Percentiles rank a stretch among this genome's conserved stretches.
Conservation (phyloP, 2,113 vertebrate species). For the Nematolebias whitei region DNA sequence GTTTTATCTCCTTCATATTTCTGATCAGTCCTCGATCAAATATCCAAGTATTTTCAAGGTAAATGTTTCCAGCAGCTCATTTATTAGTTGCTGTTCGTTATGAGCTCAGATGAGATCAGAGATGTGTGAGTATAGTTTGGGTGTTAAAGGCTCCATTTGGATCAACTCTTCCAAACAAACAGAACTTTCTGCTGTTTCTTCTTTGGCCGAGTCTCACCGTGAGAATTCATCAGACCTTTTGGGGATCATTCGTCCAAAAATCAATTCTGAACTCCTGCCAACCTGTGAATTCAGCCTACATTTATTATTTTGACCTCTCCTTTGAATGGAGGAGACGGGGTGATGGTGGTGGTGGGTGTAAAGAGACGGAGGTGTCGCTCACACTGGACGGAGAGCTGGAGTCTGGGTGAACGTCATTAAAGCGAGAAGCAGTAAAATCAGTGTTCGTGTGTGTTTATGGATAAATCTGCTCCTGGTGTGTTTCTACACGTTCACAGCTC, state of each 20-base stretch:
- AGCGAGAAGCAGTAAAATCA: conserved; percentile 51
- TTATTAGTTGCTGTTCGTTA: too few species aligned
- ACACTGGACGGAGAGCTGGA: conserved; percentile 65
- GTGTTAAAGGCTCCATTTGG: conserved; percentile 63
- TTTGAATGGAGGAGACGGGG: conserved; percentile 67
- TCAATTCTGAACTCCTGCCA: conserved; percentile 56
- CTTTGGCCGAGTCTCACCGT: conserved; percentile 75
- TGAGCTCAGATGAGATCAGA: too few species aligned
- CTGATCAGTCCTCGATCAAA: conserved; percentile 42
- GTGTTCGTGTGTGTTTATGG: conserved; percentile 4
- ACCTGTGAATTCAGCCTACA: conserved; percentile 82
- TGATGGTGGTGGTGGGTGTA: conserved; percentile 77
- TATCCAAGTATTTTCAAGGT: too few species aligned
- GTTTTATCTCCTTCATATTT: not conserved
- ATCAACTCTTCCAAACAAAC: conserved; percentile 71
- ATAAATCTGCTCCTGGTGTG: not conserved
- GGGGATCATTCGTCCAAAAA: conserved; percentile 68
- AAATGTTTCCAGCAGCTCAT: not conserved
- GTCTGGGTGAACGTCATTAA: conserved; percentile 73
- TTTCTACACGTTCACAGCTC: too few species aligned
- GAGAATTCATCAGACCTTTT: conserved; percentile 80
- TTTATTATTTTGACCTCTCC: conserved; percentile 87
- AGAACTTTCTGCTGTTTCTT: conserved; percentile 70
- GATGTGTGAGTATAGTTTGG: too few species aligned
- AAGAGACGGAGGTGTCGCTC: conserved; percentile 68